Percentiles rank a stretch among this genome's conserved stretches.
Evolutionary conservation across 2,888 invertebrate species (phyloP).

Genomic region (Perithous albicinctus): DNA sequence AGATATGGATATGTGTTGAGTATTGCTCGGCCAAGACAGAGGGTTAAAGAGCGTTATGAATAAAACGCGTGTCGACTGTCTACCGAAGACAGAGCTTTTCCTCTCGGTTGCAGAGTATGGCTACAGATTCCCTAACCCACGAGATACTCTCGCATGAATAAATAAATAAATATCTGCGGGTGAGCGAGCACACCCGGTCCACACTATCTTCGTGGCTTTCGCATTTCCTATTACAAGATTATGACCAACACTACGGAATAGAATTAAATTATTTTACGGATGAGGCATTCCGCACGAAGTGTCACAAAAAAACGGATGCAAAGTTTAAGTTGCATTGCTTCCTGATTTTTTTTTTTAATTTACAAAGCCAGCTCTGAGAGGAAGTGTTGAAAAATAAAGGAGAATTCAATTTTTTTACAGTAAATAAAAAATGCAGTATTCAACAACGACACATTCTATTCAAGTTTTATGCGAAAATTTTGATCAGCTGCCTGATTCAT

Average conservation of each 20-base stretch:
- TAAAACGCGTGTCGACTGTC: slow-evolving; percentile 62
- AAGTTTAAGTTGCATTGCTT: too few relatives aligned
- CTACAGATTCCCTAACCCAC: slow-evolving; percentile 41
- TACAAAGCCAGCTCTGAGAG: too few relatives aligned
- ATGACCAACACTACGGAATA: background rate
- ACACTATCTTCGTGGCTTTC: background rate
- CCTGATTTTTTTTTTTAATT: too few relatives aligned
- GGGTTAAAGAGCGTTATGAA: slow-evolving; percentile 18
- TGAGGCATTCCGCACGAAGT: too few relatives aligned
- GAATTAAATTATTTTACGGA: background rate
- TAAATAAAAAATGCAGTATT: too few relatives aligned
- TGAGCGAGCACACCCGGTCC: slow-evolving; percentile 74
- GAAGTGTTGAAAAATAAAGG: too few relatives aligned
- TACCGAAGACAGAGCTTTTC: slow-evolving; percentile 26
- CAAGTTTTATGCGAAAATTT: too few relatives aligned
- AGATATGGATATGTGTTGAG: slow-evolving; percentile 63
- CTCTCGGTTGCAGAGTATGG: slow-evolving; percentile 19
- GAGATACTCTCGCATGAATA: slow-evolving; percentile 67
- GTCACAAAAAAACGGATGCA: too few relatives aligned
- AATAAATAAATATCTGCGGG: slow-evolving; percentile 74
- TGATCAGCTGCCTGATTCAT: too few relatives aligned
- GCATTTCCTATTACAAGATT: slow-evolving; percentile 26
- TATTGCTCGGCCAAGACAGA: slow-evolving; percentile 37
- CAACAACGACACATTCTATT: too few relatives aligned
- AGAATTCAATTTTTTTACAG: too few relatives aligned